Conservation (phyloP, 2,888 invertebrate genomes). For the Pedicia rivosa region DNA sequence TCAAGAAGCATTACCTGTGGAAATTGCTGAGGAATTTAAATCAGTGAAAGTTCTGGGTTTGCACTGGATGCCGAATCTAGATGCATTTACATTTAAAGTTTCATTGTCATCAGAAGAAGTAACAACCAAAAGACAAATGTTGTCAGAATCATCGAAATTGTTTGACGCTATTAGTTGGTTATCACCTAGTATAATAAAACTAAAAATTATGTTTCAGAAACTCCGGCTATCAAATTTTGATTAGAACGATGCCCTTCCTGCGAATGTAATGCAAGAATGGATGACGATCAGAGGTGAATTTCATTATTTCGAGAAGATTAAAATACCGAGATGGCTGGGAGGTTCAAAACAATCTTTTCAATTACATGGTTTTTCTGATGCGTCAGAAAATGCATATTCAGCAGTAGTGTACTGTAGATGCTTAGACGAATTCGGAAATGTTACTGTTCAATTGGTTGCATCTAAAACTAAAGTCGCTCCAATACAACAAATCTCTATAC, state of each 20-base stretch:
- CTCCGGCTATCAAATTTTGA: not conserved
- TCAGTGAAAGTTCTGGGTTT: constrained; percentile 5
- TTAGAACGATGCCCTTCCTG: not conserved
- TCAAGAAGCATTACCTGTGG: not conserved
- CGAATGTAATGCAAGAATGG: not conserved
- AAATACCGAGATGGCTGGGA: too few relatives aligned
- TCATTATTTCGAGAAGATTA: too few relatives aligned
- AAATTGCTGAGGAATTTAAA: constrained; percentile 3
- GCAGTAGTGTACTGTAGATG: constrained; percentile 1
- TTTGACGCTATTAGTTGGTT: constrained; percentile 7
- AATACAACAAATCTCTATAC: constrained; percentile 12
- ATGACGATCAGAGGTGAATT: too few relatives aligned
- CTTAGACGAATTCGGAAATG: not conserved
- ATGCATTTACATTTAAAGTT: constrained; percentile 1
- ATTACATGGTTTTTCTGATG: constrained; percentile 9
- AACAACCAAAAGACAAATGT: constrained; percentile 3
- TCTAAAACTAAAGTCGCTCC: constrained; percentile 8
- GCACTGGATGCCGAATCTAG: not conserved
- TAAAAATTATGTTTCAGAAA: not conserved
- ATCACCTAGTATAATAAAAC: not conserved
- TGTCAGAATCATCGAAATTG: not conserved
- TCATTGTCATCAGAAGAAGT: not conserved
- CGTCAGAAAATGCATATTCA: not conserved
- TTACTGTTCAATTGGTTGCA: not conserved
- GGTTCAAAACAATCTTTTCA: not conserved